Evolutionary conservation across 2,113 vertebrate species (phyloP).

Genomic region (Psophia crepitans): DNA sequence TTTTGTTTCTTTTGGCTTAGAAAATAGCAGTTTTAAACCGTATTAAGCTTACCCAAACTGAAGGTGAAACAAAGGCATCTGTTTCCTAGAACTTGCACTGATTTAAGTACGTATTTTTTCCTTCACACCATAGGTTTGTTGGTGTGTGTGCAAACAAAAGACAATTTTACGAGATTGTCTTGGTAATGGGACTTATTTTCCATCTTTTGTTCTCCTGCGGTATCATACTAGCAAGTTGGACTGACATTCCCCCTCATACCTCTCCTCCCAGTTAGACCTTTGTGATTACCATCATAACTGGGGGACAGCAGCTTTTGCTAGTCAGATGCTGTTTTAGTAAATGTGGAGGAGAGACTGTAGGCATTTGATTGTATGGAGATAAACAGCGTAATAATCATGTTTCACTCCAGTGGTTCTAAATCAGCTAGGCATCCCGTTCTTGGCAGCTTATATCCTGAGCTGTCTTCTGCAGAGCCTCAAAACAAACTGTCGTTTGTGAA

Average conservation of each 20-base stretch:
- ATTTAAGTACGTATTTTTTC: background rate
- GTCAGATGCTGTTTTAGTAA: background rate
- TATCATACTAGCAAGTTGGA: background rate
- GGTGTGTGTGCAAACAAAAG: background rate
- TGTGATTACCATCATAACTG: background rate
- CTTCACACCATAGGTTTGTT: background rate
- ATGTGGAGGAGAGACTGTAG: background rate
- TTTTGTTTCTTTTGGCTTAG: background rate
- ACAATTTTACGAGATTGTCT: background rate
- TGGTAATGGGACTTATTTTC: background rate
- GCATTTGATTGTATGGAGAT: background rate
- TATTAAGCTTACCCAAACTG: background rate
- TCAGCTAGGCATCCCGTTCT: background rate
- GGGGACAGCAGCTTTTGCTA: background rate
- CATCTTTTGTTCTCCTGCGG: background rate
- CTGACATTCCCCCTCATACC: background rate
- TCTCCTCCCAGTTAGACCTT: background rate
- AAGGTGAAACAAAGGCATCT: background rate
- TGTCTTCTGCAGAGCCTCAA: background rate
- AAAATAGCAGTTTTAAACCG: background rate
- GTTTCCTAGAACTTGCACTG: background rate
- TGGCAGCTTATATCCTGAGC: background rate
- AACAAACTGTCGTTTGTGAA: background rate
- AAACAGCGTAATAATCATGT: background rate
- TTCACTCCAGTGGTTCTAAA: background rate